Percentiles rank a stretch among this genome's conserved stretches.
phyloP scores from a whole-genome alignment of 2,797 vertebrate genomes.

The Hybognathus amarus region DNA sequence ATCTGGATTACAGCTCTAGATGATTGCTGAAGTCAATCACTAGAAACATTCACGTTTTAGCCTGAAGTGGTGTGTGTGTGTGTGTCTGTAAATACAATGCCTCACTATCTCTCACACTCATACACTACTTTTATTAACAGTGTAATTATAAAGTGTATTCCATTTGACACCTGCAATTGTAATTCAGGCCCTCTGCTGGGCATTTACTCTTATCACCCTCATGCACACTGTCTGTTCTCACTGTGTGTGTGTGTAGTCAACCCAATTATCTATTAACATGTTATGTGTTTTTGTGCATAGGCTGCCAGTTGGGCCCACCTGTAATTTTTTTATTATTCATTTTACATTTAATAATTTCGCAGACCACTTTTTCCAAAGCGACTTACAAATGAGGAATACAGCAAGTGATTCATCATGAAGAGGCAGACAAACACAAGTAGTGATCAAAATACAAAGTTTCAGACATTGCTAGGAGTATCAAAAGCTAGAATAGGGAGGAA shows the following conservation, averaged over 20 bases:
- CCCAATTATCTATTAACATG: neutral
- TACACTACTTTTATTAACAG: slow-evolving; percentile 10
- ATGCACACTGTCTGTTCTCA: slow-evolving; percentile 66
- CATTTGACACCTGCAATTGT: slow-evolving; percentile 75
- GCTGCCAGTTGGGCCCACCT: neutral
- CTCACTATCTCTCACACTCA: slow-evolving; percentile 55
- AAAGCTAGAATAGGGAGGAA: no score
- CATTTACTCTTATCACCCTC: slow-evolving; percentile 73
- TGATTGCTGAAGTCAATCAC: neutral
- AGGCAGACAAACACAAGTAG: no score
- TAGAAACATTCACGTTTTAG: neutral
- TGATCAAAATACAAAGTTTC: no score
- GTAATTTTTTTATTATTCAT: neutral
- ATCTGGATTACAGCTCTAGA: slow-evolving; percentile 27
- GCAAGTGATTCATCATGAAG: no score
- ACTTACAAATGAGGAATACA: no score
- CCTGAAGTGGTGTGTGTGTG: neutral
- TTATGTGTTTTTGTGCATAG: neutral
- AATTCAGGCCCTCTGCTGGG: slow-evolving; percentile 69
- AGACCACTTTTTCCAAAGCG: no score
- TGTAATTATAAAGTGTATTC: slow-evolving; percentile 69
- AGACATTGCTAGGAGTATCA: no score
- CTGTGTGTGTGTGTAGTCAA: neutral
- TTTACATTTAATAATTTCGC: no score
- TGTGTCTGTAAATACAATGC: slow-evolving; percentile 54